Evolutionary conservation across 2,888 invertebrate species (phyloP).

Genomic region (Stratiomys singularior): DNA sequence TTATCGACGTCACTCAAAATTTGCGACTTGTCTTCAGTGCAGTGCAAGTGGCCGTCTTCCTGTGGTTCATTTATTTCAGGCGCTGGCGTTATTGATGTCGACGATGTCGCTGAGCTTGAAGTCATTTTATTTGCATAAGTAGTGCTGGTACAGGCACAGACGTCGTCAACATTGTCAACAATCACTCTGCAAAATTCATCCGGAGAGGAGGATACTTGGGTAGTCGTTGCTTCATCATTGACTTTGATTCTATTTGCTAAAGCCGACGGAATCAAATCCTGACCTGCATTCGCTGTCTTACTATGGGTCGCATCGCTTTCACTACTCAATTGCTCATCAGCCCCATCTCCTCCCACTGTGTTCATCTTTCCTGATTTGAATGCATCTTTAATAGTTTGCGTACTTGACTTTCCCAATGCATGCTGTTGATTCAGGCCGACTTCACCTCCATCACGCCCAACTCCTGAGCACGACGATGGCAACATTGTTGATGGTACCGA

Average conservation of each 20-base stretch:
- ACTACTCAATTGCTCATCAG: constrained; percentile 19
- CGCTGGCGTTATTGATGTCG: background rate
- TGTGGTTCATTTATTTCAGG: constrained; percentile 45
- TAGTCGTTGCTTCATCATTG: constrained; percentile 31
- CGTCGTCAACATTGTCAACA: constrained; percentile 19
- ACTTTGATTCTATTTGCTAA: constrained; percentile 45
- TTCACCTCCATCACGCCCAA: constrained; percentile 47
- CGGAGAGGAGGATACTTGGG: constrained; percentile 13
- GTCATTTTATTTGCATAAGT: constrained; percentile 35
- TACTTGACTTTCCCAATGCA: constrained; percentile 53
- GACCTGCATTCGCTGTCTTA: constrained; percentile 14
- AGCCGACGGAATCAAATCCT: constrained; percentile 28
- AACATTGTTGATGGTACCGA: constrained; percentile 9
- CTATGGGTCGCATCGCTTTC: background rate
- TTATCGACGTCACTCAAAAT: constrained; percentile 65
- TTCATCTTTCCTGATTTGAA: constrained; percentile 55
- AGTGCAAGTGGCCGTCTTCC: constrained; percentile 46
- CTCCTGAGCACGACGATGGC: constrained; percentile 40
- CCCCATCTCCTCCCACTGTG: background rate
- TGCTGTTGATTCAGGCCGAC: constrained; percentile 55
- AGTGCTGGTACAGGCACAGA: background rate
- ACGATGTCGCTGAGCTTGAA: background rate
- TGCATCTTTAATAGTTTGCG: constrained; percentile 56
- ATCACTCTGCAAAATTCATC: constrained; percentile 6
- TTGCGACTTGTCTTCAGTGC: constrained; percentile 63